Evolutionary conservation across 2,797 vertebrate species (phyloP).

Genomic region (Cercopithecus hamlyni): DNA sequence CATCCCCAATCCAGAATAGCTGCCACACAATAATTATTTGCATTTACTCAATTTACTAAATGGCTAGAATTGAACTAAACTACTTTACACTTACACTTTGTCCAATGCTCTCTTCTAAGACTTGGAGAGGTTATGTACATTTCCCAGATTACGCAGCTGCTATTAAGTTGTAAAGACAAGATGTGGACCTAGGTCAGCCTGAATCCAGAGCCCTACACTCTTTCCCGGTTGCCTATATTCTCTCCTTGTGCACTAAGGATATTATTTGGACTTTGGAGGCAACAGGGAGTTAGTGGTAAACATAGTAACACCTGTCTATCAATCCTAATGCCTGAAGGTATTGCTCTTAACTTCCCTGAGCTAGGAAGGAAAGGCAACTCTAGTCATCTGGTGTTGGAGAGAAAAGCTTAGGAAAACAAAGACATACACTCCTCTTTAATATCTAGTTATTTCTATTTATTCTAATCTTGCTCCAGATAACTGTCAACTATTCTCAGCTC

Average conservation of each 20-base stretch:
- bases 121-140: background rate
- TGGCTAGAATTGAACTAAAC: background rate
- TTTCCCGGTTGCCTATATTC: background rate
- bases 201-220: background rate
- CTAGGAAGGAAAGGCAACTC: background rate
- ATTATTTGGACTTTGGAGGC: background rate
- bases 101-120: background rate
- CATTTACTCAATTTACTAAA: background rate
- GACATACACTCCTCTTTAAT: background rate
- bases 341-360: background rate
- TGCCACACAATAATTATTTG: background rate
- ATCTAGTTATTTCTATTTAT: constrained; percentile 22
- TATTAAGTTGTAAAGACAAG: background rate
- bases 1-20: background rate
- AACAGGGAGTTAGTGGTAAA: background rate
- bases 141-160: background rate
- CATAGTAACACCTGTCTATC: background rate
- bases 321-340: background rate
- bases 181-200: background rate
- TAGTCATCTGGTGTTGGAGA: background rate
- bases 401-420: constrained; percentile 14
- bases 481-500: background rate
- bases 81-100: background rate
- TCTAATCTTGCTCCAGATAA: background rate
- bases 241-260: background rate